phyloP scores from a whole-genome alignment of 92 coral and sea anemone genomes.

The Paragorgia papillata region DNA sequence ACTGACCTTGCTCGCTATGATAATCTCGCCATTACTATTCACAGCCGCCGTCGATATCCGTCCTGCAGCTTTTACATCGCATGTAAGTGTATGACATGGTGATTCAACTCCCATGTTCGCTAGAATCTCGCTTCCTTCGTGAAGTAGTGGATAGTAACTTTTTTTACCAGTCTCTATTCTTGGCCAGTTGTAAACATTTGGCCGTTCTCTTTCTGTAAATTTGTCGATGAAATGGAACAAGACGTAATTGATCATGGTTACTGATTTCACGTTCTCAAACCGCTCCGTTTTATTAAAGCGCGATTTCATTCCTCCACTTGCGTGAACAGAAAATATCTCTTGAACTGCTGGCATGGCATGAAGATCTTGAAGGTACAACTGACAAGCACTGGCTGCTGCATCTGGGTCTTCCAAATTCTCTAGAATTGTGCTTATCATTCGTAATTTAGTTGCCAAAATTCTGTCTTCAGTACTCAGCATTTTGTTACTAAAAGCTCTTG shows the following conservation, averaged over 20 bases:
- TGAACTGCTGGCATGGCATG: slow-evolving; percentile 20
- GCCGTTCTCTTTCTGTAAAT: neutral
- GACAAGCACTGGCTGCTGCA: neutral
- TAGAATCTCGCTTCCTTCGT: too few relatives aligned
- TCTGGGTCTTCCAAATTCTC: slow-evolving; percentile 1
- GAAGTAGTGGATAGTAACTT: too few relatives aligned
- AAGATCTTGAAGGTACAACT: slow-evolving; percentile 9
- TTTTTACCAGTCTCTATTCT: too few relatives aligned
- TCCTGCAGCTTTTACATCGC: too few relatives aligned
- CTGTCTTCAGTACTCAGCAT: slow-evolving; percentile 1
- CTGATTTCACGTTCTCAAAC: neutral
- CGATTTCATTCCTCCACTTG: slow-evolving; percentile 2
- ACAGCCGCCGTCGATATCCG: too few relatives aligned
- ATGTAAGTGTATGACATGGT: too few relatives aligned
- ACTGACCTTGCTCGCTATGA: too few relatives aligned
- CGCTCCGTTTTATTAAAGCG: neutral
- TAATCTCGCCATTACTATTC: slow-evolving; percentile 45
- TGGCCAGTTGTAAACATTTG: too few relatives aligned
- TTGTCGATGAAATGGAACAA: neutral
- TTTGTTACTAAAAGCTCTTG: slow-evolving; percentile 32
- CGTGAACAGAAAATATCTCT: slow-evolving; percentile 21
- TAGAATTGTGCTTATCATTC: slow-evolving; percentile 9
- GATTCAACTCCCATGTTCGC: too few relatives aligned
- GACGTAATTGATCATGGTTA: slow-evolving; percentile 1
- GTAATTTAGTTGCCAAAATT: slow-evolving; percentile 22